Base-by-base conservation (phyloP, 2,113 vertebrate genomes). In the Spermophilus dauricus region DNA sequence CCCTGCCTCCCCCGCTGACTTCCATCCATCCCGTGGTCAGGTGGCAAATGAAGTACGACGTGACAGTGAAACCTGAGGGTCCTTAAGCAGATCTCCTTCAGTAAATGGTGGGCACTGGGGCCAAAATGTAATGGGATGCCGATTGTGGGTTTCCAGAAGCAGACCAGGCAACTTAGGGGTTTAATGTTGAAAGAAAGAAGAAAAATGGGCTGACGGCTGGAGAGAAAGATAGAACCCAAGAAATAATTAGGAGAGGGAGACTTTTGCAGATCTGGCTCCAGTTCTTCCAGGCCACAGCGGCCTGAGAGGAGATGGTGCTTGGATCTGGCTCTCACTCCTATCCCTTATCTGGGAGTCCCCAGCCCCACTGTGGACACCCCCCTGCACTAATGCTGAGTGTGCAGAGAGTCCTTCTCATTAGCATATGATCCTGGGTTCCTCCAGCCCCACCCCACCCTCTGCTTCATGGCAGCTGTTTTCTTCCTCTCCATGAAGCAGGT, bases 61-160 rank as follows among this genome's bases (percentile, higher is more conserved):
- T 45, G 82, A 63, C 32, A 4, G 28, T 24, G 32, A 83, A 18
- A 42, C 56, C 86, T 26, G 28, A 28, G 73, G 85, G 91, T 30
- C 61, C 72, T 78, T 24, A 61, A 61, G 86, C 73, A 63, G 80
- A 67, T 69, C 67, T 80, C 80, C 85, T 58, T 86, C 89, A 5
- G 51, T 58, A 53, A 65, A 13, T 17, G n/a, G 61, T 24, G 2
- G 37, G 7, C 82, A 30, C 39, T 1, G 14, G 76, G 90, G 78
- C 91, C 78, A 30, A n/a, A 70, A 22, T 56, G 30, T 63, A 82
- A 87, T 69, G n/a, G 67, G n/a, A 63, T 82, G 34, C 0, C 1
- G 75, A 82, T 53, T 80, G 61, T 81, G 69, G 91, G 86, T 96
- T 80, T 91, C 20, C 69, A 76, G 95, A 86, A 28, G 45, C 53